phyloP scores from a whole-genome alignment of 2,888 invertebrate species.

The Dusona sp. region DNA sequence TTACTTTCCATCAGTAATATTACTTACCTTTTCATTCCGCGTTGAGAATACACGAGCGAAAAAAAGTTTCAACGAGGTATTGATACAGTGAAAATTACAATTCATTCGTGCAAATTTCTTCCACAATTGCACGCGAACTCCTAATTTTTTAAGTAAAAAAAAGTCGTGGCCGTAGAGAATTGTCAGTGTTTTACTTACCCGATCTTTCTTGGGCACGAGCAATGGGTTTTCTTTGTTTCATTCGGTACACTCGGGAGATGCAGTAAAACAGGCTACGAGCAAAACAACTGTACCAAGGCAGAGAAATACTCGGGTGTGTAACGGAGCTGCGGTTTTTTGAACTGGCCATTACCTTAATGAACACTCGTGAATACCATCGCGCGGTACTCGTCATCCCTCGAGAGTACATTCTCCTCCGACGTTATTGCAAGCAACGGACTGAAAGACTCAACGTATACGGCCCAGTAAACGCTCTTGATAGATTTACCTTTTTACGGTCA shows the following conservation, averaged over 20 bases:
- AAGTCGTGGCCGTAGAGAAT: background rate
- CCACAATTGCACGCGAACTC: background rate
- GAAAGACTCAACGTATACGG: background rate
- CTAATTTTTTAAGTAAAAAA: background rate
- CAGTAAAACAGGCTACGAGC: background rate
- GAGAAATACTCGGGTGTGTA: background rate
- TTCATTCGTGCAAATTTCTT: background rate
- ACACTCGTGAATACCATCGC: constrained; percentile 66
- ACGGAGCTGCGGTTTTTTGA: constrained; percentile 64
- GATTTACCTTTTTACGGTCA: background rate
- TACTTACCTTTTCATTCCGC: background rate
- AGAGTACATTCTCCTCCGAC: constrained; percentile 44
- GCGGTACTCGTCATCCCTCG: constrained; percentile 45
- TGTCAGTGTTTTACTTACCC: background rate
- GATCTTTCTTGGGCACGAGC: constrained; percentile 19
- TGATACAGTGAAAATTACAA: background rate
- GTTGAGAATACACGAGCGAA: too few species aligned
- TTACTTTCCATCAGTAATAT: too few species aligned
- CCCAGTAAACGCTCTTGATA: background rate
- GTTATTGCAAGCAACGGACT: background rate
- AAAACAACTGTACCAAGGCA: background rate
- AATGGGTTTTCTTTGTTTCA: constrained; percentile 29
- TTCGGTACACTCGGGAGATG: constrained; percentile 21
- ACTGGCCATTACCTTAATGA: constrained; percentile 79
- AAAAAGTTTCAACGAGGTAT: too few species aligned